Evolutionary conservation across 2,888 invertebrate species (phyloP), one percentile per base, ranked within the genome.

Genomic region (Osedax frankpressi): DNA sequence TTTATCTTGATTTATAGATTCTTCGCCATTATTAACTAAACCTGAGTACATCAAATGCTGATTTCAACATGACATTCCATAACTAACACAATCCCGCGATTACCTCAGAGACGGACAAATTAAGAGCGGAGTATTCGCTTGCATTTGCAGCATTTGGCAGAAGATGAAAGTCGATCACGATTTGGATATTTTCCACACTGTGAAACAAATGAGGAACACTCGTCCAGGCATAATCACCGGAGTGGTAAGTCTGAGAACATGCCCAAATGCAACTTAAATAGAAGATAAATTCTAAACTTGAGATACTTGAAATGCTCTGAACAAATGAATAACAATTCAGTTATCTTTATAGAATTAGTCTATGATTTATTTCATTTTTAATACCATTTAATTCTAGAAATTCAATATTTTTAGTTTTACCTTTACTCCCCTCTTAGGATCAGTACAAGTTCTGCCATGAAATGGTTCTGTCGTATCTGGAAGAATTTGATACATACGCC

Each of bases 361-460:
- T n/a, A n/a, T n/a, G n/a, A n/a, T n/a, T n/a, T 59, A 3, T 73
- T 73, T 72, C 14, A 29, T 72, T 30, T 73, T 24, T 6, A 73
- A 28, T 19, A 6, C n/a, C n/a, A n/a, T n/a, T n/a, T n/a, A n/a
- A n/a, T n/a, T n/a, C n/a, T n/a, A n/a, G n/a, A n/a, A n/a, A n/a
- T n/a, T n/a, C n/a, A n/a, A n/a, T n/a, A n/a, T n/a, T 29, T 30
- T 25, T 67, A 67, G n/a, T 1, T 11, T 74, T 3, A 28, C 30
- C 71, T 70, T 74, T 63, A 68, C 71, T 73, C 72, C 74, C 19
- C 59, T 82, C 83, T 60, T 80, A 86, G 86, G 86, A 86, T 73
- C 85, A 86, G 78, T 86, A 84, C 79, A 79, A 81, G 70, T 86
- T 86, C 77, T 84, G 84, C 77, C 85, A 86, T 77, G 83, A 85